phyloP scores from a whole-genome alignment of 2,888 invertebrate genomes.

The Drosophila paracracens region DNA sequence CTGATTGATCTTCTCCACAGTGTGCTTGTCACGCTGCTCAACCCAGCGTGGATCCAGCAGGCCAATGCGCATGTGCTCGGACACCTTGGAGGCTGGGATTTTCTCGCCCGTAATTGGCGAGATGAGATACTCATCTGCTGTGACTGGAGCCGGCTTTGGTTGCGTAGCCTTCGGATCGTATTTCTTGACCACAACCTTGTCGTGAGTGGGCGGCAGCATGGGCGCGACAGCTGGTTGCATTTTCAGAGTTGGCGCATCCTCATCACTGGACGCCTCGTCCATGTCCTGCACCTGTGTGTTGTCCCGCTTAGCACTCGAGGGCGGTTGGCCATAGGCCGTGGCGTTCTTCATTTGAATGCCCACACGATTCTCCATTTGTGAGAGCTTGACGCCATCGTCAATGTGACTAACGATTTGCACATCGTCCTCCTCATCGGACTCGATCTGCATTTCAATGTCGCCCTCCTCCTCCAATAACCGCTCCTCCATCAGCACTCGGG shows the following conservation, averaged over 20 bases:
- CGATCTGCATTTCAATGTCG: constrained; percentile 95
- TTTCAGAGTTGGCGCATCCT: constrained; percentile 86
- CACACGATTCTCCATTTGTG: constrained; percentile 88
- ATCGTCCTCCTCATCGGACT: constrained; percentile 91
- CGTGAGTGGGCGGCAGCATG: constrained; percentile 94
- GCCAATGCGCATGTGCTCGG: constrained; percentile 99
- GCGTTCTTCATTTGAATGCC: constrained; percentile 85
- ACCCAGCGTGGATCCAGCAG: constrained; percentile 98
- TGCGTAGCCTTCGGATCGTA: constrained; percentile 96
- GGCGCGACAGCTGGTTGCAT: constrained; percentile 85
- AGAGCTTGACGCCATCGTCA: constrained; percentile 85
- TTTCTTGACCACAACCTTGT: constrained; percentile 97
- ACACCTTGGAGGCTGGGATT: constrained; percentile 98
- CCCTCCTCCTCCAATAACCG: constrained; percentile 91
- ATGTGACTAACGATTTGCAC: constrained; percentile 36
- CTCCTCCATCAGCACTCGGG: constrained; percentile 95
- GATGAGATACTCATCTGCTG: constrained; percentile 95
- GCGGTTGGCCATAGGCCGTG: constrained; percentile 83
- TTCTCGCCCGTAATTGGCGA: constrained; percentile 99
- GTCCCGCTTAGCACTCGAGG: constrained; percentile 83
- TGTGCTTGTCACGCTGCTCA: constrained; percentile 97
- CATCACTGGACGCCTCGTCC: constrained; percentile 95
- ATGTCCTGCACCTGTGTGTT: constrained; percentile 93
- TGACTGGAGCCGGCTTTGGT: constrained; percentile 87
- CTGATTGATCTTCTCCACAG: constrained; percentile 96